Percentiles rank a stretch among this genome's conserved stretches.
These are phyloP conservation scores for Festucalex cinctus DNA, from an alignment of 2,113 vertebrate species.

Conservation along the genomic window DNA sequence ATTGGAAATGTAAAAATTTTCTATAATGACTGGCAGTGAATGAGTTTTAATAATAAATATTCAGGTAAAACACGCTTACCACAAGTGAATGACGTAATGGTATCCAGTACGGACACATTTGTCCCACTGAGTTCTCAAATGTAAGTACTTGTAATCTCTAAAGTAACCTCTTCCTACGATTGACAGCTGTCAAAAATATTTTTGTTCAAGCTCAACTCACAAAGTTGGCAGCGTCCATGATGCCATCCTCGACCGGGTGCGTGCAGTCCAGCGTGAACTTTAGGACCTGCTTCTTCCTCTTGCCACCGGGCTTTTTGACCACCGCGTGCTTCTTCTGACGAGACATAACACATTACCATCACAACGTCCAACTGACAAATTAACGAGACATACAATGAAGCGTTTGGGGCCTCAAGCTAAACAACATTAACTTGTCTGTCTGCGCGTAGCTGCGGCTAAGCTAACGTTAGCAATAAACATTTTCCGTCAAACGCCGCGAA, in stretches of 20 bases:
- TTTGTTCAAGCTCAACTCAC: constrained; percentile 72
- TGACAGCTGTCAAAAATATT: neutral
- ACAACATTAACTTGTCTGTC: neutral
- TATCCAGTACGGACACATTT: no score
- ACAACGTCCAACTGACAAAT: neutral
- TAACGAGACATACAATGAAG: neutral
- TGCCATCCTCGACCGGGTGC: constrained; percentile 97
- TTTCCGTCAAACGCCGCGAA: constrained; percentile 23
- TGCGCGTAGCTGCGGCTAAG: constrained; percentile 14
- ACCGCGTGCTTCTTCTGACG: constrained; percentile 83
- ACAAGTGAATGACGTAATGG: no score
- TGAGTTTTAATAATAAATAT: no score
- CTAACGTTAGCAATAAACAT: constrained; percentile 37
- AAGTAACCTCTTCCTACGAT: no score
- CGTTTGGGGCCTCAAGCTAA: neutral
- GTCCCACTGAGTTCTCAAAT: no score
- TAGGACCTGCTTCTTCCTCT: constrained; percentile 95
- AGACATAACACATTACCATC: neutral
- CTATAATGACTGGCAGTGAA: no score
- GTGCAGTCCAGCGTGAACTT: constrained; percentile 98
- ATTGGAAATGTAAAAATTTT: no score
- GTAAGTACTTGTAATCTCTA: no score
- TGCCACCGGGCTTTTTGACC: constrained; percentile 81
- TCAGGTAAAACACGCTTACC: no score
- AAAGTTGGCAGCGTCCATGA: constrained; percentile 98